Evolutionary conservation across 2,797 vertebrate species (phyloP), one percentile per base, ranked within the genome.

Genomic region (Acrocephalus scirpaceus): DNA sequence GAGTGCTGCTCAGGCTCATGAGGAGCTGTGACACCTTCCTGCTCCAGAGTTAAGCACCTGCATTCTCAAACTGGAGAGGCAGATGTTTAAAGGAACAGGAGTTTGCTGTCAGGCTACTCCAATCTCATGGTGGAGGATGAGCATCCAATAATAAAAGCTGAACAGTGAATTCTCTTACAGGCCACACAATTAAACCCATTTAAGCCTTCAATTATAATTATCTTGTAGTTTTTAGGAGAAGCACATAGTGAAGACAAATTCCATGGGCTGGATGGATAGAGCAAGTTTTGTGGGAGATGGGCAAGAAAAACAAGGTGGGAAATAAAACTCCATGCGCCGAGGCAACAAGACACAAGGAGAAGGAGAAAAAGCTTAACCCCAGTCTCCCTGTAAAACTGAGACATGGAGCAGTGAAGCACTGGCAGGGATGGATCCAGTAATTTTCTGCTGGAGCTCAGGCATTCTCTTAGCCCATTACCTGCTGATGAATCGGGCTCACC

Each of bases 381-480:
- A 34, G 34, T 11, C 57, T 26, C 57, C 73, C 40, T 67, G 21
- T 0, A 13, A 60, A 83, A 76, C 53, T 90, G 22, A 74, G 62
- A 23, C 72, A 8, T 0, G 1, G 23, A 34, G 65, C 50, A 85
- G 13, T 4, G 12, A 85, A 65, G 58, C 40, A 22, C 29, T 15
- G 45, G 56, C 3, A n/a, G 60, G 62, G 66, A 81, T 14, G 53
- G 84, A 90, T 42, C 36, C 58, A 86, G 48, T 23, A 0, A 7
- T 48, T 72, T 91, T 54, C 82, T 88, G 66, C 82, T 84, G 85
- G 73, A 96, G 75, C 78, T 67, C 82, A 88, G 91, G 79, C 62
- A 5, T 36, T 80, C 51, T 50, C 22, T 1, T 36, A n/a, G 66
- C 38, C 80, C 1, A 47, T 44, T 65, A 95, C 91, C 94, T 91